Conservation (phyloP, 2,888 invertebrate genomes). For the Latheticus oryzae region DNA sequence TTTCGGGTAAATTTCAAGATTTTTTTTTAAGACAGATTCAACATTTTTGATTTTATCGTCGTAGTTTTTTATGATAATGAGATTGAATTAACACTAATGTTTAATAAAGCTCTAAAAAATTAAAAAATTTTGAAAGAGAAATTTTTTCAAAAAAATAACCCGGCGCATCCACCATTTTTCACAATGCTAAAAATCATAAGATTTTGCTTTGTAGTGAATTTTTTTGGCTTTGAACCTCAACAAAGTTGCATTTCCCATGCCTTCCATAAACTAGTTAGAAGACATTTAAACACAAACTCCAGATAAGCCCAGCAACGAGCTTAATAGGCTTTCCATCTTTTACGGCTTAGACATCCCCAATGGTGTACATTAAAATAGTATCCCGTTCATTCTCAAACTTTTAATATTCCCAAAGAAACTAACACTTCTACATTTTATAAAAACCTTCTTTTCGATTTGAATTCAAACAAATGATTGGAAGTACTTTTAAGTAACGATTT, state of each 20-base stretch:
- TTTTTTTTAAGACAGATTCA: too few species aligned
- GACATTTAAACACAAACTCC: constrained; percentile 23
- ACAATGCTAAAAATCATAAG: too few species aligned
- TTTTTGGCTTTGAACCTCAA: too few species aligned
- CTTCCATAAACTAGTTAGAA: constrained; percentile 17
- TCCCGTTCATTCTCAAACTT: constrained; percentile 1
- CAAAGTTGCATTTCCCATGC: constrained; percentile 6
- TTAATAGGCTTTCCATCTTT: constrained; percentile 25
- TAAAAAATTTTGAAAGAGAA: too few species aligned
- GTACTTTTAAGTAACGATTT: background rate
- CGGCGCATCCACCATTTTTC: too few species aligned
- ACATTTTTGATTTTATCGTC: too few species aligned
- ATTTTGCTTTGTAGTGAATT: too few species aligned
- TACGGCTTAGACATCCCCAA: constrained; percentile 13
- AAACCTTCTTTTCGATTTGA: background rate
- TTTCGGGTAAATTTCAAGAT: too few species aligned
- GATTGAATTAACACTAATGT: too few species aligned
- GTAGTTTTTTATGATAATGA: too few species aligned
- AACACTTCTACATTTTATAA: constrained; percentile 4
- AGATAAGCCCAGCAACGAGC: constrained; percentile 25
- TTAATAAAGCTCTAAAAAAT: too few species aligned
- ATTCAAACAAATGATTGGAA: background rate
- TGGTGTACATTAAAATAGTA: constrained; percentile 19
- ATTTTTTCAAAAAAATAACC: too few species aligned
- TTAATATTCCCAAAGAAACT: background rate